Percentiles rank a stretch among this genome's conserved stretches.
These are phyloP conservation scores for Tenthredo scrophulariae DNA, from an alignment of 2,888 invertebrate genomes.

Conservation along the genomic window DNA sequence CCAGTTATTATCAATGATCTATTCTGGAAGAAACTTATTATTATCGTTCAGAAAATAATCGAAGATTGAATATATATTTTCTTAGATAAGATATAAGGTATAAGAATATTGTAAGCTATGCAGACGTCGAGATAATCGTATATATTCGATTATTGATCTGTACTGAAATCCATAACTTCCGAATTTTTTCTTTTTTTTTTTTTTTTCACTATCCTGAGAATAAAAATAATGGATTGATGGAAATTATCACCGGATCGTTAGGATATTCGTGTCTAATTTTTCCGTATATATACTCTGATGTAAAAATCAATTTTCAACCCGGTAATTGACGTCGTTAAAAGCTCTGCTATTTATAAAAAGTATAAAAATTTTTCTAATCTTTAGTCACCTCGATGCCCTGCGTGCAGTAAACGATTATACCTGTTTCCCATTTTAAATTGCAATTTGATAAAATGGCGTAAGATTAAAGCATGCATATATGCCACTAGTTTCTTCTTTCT, in stretches of 20 bases:
- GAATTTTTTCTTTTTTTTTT: neutral
- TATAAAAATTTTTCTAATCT: neutral
- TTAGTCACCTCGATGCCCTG: neutral
- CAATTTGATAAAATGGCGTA: conserved; percentile 1
- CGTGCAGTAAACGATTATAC: conserved; percentile 2
- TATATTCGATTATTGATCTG: neutral
- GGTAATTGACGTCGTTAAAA: conserved; percentile 22
- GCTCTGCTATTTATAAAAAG: conserved; percentile 6
- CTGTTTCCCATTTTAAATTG: neutral
- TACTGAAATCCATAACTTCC: neutral
- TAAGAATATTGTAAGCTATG: neutral
- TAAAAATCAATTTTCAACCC: conserved; percentile 14
- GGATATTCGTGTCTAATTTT: neutral
- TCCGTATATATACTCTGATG: neutral
- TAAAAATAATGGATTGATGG: neutral
- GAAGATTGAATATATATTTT: neutral
- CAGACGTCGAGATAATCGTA: neutral
- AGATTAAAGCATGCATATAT: neutral
- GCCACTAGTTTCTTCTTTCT: conserved; percentile 7
- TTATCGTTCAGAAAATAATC: neutral
- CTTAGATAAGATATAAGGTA: neutral
- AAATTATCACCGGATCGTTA: neutral
- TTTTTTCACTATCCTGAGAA: neutral
- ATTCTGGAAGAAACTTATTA: neutral
- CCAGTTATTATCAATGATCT: neutral